Evolutionary conservation across 1,140 invertebrate species (phyloP).

Genomic region (Drosophila repleta): DNA sequence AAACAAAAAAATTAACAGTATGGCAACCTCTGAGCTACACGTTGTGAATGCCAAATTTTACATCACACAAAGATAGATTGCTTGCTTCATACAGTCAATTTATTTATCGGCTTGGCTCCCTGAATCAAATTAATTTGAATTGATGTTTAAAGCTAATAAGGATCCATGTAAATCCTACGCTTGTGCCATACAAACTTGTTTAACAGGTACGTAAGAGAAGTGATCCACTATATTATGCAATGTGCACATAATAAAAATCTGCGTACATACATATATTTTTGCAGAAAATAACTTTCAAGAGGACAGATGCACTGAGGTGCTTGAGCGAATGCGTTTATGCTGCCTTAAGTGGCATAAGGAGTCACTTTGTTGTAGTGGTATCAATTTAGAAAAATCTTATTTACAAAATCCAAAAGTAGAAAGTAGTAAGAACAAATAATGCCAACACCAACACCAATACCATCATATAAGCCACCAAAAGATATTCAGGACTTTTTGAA

Average conservation of each 20-base stretch:
- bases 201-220: slow-evolving; percentile 86
- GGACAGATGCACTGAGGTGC: slow-evolving; percentile 85
- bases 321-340: slow-evolving; percentile 88
- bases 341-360: slow-evolving; percentile 86
- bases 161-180: slow-evolving; percentile 91
- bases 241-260: slow-evolving; percentile 7
- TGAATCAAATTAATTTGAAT: background rate
- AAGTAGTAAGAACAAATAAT: slow-evolving; percentile 69
- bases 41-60: slow-evolving; percentile 24
- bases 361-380: slow-evolving; percentile 88
- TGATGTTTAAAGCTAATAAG: slow-evolving; percentile 77
- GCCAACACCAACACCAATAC: slow-evolving; percentile 47
- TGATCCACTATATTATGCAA: background rate
- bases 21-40: slow-evolving; percentile 3
- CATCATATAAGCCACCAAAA: slow-evolving; percentile 72
- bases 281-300: slow-evolving; percentile 89
- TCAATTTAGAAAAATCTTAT: slow-evolving; percentile 85
- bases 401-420: slow-evolving; percentile 27
- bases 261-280: slow-evolving; percentile 41
- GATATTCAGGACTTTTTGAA: slow-evolving; percentile 66
- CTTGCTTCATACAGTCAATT: background rate
- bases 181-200: slow-evolving; percentile 90
- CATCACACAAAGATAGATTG: background rate
- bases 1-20: background rate
- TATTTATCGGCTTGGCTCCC: background rate